phyloP scores from a whole-genome alignment of 1,140 invertebrate species.

The Drosophila oshimai region DNA sequence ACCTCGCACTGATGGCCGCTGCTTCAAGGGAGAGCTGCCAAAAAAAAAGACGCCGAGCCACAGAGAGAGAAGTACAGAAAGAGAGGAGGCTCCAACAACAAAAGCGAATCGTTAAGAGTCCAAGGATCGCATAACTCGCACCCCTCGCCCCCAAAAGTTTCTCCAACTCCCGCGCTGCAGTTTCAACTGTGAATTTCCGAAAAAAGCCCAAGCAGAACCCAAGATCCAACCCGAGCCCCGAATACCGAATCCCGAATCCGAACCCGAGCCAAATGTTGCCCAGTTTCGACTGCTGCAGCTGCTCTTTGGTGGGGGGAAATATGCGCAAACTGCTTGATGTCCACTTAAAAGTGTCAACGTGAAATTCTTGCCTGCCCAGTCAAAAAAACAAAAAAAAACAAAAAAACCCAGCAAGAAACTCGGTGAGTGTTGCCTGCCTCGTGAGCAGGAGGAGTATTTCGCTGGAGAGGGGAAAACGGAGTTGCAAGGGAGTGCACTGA shows the following conservation, averaged over 20 bases:
- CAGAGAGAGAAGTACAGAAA: conserved; percentile 5
- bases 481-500: background rate
- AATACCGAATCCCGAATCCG: conserved; percentile 1
- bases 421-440: conserved; percentile 60
- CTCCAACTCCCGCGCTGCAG: conserved; percentile 6
- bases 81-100: conserved; percentile 34
- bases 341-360: conserved; percentile 81
- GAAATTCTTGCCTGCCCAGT: conserved; percentile 70
- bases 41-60: conserved; percentile 35
- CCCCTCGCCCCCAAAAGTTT: background rate
- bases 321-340: conserved; percentile 80
- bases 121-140: conserved; percentile 77
- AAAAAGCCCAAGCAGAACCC: conserved; percentile 38
- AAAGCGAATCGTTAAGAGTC: conserved; percentile 76
- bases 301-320: conserved; percentile 50
- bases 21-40: conserved; percentile 47
- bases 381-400: conserved; percentile 13
- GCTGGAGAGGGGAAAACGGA: background rate
- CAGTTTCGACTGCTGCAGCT: conserved; percentile 34
- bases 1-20: no score
- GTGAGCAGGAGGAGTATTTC: conserved; percentile 37
- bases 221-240: background rate
- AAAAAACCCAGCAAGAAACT: conserved; percentile 1
- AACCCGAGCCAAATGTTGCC: conserved; percentile 14
- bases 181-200: conserved; percentile 68